These are phyloP conservation scores for Agrilus biguttatus DNA, from an alignment of 2,888 invertebrate genomes.

Conservation along the genomic window DNA sequence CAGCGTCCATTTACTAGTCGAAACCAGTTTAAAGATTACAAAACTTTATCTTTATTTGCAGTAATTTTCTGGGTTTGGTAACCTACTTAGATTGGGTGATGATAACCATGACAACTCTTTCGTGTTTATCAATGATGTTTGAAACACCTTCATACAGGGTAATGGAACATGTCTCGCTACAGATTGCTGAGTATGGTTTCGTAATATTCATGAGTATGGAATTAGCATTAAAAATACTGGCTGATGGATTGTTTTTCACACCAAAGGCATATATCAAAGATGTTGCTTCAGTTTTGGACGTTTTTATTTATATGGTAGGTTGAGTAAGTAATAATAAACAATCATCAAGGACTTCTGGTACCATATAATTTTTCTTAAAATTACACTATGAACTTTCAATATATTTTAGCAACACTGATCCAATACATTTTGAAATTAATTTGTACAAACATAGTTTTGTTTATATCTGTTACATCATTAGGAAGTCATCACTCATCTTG, in stretches of 20 bases:
- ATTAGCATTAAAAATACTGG: slow-evolving; percentile 85
- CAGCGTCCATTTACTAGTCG: no score
- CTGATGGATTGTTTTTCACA: slow-evolving; percentile 96
- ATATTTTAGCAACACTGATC: no score
- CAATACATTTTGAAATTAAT: no score
- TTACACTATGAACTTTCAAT: no score
- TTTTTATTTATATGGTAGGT: slow-evolving; percentile 91
- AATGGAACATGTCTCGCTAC: slow-evolving; percentile 85
- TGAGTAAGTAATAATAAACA: background rate
- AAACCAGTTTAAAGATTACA: no score
- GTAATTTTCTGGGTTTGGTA: slow-evolving; percentile 92
- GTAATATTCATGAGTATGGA: slow-evolving; percentile 98
- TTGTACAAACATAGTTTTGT: no score
- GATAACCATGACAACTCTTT: slow-evolving; percentile 94
- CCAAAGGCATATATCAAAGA: slow-evolving; percentile 98
- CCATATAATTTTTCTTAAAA: no score
- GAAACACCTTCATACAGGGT: slow-evolving; percentile 90
- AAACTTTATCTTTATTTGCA: slow-evolving; percentile 32
- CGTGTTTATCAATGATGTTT: slow-evolving; percentile 98
- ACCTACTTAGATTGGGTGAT: slow-evolving; percentile 99
- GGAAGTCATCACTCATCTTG: no score
- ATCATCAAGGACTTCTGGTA: background rate
- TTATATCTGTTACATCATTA: no score
- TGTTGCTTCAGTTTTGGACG: slow-evolving; percentile 89
- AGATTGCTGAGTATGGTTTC: slow-evolving; percentile 94